Conservation (phyloP, 2,113 vertebrate species). For the Malurus cyaneus region DNA sequence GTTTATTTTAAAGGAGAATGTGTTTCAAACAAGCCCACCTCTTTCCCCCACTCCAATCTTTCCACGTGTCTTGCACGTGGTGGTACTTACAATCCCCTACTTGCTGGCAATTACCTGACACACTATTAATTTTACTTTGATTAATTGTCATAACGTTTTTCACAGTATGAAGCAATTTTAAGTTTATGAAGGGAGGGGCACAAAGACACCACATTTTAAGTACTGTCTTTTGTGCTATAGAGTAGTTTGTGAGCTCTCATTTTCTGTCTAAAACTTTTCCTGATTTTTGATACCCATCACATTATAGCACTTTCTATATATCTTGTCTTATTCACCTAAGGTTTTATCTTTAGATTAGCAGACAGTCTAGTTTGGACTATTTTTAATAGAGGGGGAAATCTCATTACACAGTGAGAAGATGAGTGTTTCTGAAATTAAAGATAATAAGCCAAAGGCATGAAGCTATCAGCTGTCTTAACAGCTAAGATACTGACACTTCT, state of each 20-base stretch:
- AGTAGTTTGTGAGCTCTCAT: background rate
- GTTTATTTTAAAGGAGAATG: background rate
- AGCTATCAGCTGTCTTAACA: slow-evolving; percentile 37
- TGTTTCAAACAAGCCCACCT: background rate
- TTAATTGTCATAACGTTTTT: background rate
- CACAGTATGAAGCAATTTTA: background rate
- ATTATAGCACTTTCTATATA: background rate
- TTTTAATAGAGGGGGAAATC: background rate
- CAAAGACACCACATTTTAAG: background rate
- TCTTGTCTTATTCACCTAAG: background rate
- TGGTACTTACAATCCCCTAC: background rate
- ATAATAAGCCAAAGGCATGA: slow-evolving; percentile 47
- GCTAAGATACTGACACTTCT: slow-evolving; percentile 24
- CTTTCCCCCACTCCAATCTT: background rate
- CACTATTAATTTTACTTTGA: background rate
- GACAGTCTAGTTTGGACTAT: background rate
- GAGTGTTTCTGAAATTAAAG: slow-evolving; percentile 35
- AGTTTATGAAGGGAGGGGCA: background rate
- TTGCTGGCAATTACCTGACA: background rate
- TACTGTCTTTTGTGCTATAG: background rate
- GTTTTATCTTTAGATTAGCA: background rate
- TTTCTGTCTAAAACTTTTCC: background rate
- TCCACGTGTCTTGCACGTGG: background rate
- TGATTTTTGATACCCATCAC: background rate
- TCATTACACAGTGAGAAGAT: slow-evolving; percentile 23